Percentiles rank a stretch among this genome's conserved stretches.
These are phyloP conservation scores for Zaprionus ornatus DNA, from an alignment of 1,140 invertebrate species.

Conservation along the genomic window DNA sequence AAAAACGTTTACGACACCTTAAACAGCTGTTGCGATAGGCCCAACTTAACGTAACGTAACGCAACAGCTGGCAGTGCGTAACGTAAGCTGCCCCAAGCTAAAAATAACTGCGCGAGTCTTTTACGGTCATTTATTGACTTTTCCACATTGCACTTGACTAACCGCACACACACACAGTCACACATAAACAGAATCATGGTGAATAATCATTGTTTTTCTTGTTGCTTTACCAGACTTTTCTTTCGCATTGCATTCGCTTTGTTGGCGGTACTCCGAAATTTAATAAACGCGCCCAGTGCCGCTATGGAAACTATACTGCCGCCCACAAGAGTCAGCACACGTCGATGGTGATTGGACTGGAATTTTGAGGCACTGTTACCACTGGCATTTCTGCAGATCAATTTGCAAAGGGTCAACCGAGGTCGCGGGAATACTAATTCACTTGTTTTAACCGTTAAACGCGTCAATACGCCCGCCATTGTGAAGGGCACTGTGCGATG, in stretches of 20 bases:
- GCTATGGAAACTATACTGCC: conserved; percentile 57
- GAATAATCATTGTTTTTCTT: neutral
- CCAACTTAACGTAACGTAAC: conserved; percentile 24
- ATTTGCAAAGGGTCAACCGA: conserved; percentile 26
- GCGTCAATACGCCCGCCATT: conserved; percentile 61
- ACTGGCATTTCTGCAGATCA: conserved; percentile 33
- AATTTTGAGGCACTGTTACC: conserved; percentile 15
- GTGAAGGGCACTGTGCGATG: conserved; percentile 20
- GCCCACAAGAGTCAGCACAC: conserved; percentile 46
- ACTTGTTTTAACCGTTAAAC: conserved; percentile 56
- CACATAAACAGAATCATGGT: neutral
- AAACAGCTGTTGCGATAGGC: conserved; percentile 49
- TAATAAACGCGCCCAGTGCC: conserved; percentile 56
- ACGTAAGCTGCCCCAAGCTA: conserved; percentile 69
- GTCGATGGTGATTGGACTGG: conserved; percentile 22
- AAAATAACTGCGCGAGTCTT: conserved; percentile 80
- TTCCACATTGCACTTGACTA: conserved; percentile 34
- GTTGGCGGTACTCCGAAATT: conserved; percentile 48
- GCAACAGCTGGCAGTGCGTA: conserved; percentile 11
- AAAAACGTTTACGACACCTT: conserved; percentile 21
- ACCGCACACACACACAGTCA: neutral
- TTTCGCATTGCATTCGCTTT: conserved; percentile 61
- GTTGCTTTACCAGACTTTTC: conserved; percentile 58
- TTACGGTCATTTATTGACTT: conserved; percentile 71
- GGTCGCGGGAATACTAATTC: conserved; percentile 37